Base-by-base conservation (phyloP, 2,113 vertebrate genomes). In the Colossoma macropomum region DNA sequence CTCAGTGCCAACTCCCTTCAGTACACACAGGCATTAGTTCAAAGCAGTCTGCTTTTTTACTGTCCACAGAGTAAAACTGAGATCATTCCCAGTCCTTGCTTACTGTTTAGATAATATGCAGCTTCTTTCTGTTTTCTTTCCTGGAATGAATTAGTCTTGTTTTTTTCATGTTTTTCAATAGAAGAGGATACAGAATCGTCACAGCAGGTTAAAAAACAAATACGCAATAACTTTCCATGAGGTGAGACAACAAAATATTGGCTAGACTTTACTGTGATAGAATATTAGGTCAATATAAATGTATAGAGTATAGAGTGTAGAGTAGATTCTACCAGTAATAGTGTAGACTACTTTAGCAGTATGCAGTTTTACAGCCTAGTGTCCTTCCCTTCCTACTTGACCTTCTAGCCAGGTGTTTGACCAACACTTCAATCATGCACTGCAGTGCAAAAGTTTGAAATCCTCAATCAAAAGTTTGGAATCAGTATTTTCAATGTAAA, bases 101-200 rank as follows among this genome's bases (percentile, higher is more conserved):
- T 25, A 63, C 10, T 62, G 34, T 69, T 48, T 60, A 45, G 32
- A 68, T 82, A n/a, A 23, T 69, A 4, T 69, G 59, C 65, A 62
- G 32, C 27, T 77, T 30, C 21, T 34, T 82, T 83, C 27, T 69
- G 17, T 25, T 13, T 71, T 28, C 76, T 48, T 68, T 28, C 38
- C 28, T 81, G 12, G 62, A 83, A 77, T 45, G 25, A 79, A 45
- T 56, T 73, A 8, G 3, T 21, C 87, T 75, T 75, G 69, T 52
- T 90, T 88, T 86, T 54, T 81, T 17, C 5, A 25, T 77, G 27
- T 62, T 25, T 70, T 41, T 38, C 30, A 34, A 72, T 82, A 96
- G 94, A 91, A 93, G 87, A 94, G 90, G 88, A 93, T 93, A 85
- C 90, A 8, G 84, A 94, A 89, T 88, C 92, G 68, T 88, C 93